Evolutionary conservation across 2,113 vertebrate genomes (phyloP), one percentile per base, ranked within the genome.

Genomic region (Pelecanoides urinatrix): DNA sequence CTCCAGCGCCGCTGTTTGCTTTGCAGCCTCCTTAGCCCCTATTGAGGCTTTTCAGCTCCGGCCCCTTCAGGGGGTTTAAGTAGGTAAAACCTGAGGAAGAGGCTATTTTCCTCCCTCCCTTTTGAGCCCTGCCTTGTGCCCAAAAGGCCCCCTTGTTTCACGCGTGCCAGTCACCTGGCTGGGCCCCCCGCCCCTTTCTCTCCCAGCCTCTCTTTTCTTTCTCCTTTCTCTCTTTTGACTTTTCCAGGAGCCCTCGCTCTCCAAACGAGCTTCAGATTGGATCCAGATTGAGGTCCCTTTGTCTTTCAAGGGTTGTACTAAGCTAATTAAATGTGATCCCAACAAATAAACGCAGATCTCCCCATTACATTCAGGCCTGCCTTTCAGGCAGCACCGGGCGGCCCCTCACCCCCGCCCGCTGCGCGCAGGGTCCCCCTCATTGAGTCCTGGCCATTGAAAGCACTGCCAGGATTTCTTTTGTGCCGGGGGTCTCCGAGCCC

Each of bases 311-410:
- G 96, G 98, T 97, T 97, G 96, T 98, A 95, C 94, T 92, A 97
- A 98, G 98, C 98, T 98, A 98, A 99, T 99, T 99, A 99, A 98
- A 98, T 98, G 98, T 98, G 98, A 99, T 98, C 98, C 98, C 97
- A 97, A 97, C 98, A 98, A 98, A 98, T 98, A 97, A 98, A 98
- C 96, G 97, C 97, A 80, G 94, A 97, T 96, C 97, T 96, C 96
- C 97, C 97, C 98, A 96, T 98, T 98, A 98, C 98, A 98, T 96
- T 97, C 96, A 97, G 95, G 84, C 84, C 97, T 92, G 97, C 98
- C 97, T 97, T 98, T 98, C 98, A 98, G 95, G 87, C 93, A 90
- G 95, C 97, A 97, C 96, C 97, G 96, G 96, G 94, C 94, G 95
- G 86, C 90, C 91, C 94, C 95, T 95, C 90, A 90, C 94, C 77